phyloP scores from a whole-genome alignment of 2,113 vertebrate genomes.

The Procapra przewalskii region DNA sequence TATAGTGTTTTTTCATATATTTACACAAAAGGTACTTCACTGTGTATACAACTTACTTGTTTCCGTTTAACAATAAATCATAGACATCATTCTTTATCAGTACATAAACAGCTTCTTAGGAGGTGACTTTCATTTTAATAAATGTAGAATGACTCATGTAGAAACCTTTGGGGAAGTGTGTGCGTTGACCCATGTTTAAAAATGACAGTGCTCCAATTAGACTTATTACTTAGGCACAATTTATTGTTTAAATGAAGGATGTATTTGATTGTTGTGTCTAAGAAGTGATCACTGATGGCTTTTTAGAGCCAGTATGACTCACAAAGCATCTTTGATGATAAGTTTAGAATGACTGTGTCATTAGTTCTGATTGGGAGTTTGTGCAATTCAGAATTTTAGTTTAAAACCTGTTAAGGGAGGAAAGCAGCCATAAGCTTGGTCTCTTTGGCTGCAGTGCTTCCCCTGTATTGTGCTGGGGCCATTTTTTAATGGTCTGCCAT shows the following conservation, averaged over 20 bases:
- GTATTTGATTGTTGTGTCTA: slow-evolving; percentile 57
- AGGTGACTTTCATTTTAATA: slow-evolving; percentile 35
- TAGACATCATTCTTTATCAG: slow-evolving; percentile 21
- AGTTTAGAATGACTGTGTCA: slow-evolving; percentile 56
- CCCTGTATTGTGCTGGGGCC: background rate
- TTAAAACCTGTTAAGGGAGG: slow-evolving; percentile 44
- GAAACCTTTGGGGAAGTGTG: slow-evolving; percentile 40
- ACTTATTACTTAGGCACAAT: slow-evolving; percentile 48
- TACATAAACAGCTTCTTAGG: slow-evolving; percentile 2
- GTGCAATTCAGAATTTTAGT: slow-evolving; percentile 46
- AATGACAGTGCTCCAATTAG: slow-evolving; percentile 43
- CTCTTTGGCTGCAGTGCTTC: background rate
- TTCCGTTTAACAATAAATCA: background rate
- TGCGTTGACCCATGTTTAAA: slow-evolving; percentile 35
- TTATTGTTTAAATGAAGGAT: slow-evolving; percentile 47
- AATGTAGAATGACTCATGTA: slow-evolving; percentile 36
- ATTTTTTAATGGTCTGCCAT: background rate
- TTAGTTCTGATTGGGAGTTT: slow-evolving; percentile 61
- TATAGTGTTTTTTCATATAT: background rate
- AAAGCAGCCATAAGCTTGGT: background rate
- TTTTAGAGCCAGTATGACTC: slow-evolving; percentile 63
- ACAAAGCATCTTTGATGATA: slow-evolving; percentile 55
- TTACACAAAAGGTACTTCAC: background rate
- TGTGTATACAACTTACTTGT: background rate
- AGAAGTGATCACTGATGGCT: slow-evolving; percentile 55